phyloP scores from a whole-genome alignment of 2,113 vertebrate genomes.

The Telmatochromis sp. region DNA sequence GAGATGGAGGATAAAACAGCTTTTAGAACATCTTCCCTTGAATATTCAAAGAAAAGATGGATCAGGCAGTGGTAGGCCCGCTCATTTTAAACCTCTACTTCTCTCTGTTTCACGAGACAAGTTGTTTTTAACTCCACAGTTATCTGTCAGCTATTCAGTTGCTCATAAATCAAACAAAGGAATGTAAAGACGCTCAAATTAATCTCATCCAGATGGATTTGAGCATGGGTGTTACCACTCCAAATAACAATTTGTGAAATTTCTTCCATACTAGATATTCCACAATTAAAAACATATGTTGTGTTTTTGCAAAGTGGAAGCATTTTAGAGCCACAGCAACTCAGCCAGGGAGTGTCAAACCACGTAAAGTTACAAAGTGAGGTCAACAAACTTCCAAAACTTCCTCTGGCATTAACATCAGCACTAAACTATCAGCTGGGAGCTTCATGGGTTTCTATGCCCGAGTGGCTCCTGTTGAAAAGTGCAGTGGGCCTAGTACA shows the following conservation, averaged over 20 bases:
- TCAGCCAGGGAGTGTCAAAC: background rate
- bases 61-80: background rate
- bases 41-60: background rate
- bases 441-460: background rate
- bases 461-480: fast-evolving
- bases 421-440: background rate
- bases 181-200: background rate
- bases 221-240: background rate
- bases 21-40: background rate
- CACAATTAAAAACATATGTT: background rate
- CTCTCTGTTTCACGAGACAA: background rate
- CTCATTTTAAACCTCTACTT: background rate
- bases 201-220: background rate
- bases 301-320: background rate
- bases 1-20: background rate
- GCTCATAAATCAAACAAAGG: background rate
- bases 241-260: background rate
- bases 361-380: background rate
- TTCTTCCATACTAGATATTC: background rate
- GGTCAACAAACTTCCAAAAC: background rate
- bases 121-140: background rate
- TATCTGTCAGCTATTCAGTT: background rate
- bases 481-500: background rate
- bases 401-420: background rate
- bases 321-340: background rate